phyloP scores from a whole-genome alignment of 2,888 invertebrate genomes.

The Zaprionus lineosus region DNA sequence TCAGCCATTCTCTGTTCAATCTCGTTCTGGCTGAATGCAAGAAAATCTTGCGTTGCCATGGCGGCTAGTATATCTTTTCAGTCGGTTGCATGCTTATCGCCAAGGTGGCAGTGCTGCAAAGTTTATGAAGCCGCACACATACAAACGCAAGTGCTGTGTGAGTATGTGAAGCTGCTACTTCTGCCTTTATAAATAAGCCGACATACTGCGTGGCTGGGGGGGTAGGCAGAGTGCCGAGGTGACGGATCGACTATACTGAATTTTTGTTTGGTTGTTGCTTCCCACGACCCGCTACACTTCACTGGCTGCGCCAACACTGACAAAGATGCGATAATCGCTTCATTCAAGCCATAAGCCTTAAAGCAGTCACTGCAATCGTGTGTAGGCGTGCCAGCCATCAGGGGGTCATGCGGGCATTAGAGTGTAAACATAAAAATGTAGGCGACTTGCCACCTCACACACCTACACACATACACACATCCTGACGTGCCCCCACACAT shows the following conservation, averaged over 20 bases:
- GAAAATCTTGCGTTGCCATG: constrained; percentile 35
- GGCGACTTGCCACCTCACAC: too few relatives aligned
- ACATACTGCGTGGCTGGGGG: not conserved
- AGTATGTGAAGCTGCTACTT: constrained; percentile 26
- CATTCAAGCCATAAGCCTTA: constrained; percentile 68
- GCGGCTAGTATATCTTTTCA: constrained; percentile 20
- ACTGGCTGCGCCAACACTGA: constrained; percentile 60
- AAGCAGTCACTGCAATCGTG: constrained; percentile 39
- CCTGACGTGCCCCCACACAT: not conserved
- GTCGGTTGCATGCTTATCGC: constrained; percentile 25
- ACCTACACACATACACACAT: not conserved
- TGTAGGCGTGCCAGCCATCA: constrained; percentile 25
- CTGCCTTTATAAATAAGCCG: constrained; percentile 45
- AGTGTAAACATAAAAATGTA: constrained; percentile 5
- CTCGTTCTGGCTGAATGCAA: constrained; percentile 15
- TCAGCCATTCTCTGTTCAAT: too few relatives aligned
- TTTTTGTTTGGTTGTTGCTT: constrained; percentile 51
- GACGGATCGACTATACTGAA: constrained; percentile 9
- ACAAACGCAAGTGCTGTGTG: not conserved
- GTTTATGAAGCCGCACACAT: constrained; percentile 47
- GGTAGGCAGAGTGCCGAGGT: not conserved
- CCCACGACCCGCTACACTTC: constrained; percentile 55
- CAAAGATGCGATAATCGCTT: constrained; percentile 79
- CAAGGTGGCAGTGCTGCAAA: constrained; percentile 37
- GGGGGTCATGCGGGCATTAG: not conserved